These are phyloP conservation scores for Brachyopa scutellaris DNA, from an alignment of 2,888 invertebrate genomes.

Conservation along the genomic window DNA sequence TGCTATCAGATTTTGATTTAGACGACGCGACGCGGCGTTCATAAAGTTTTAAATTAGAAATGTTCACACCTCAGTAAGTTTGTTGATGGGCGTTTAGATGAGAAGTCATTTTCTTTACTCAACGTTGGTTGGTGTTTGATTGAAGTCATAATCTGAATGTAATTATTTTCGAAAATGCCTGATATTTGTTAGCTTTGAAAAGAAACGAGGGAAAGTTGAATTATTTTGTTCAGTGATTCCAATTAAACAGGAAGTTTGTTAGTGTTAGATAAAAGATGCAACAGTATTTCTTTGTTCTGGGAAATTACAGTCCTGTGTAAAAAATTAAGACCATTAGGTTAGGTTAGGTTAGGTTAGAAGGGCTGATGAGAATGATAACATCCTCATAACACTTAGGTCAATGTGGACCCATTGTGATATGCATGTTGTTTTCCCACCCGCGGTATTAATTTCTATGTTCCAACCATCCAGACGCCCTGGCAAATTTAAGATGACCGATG, in stretches of 20 bases:
- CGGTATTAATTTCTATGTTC: too few species aligned
- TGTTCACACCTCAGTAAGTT: constrained; percentile 58
- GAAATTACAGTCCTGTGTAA: too few species aligned
- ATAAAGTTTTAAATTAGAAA: constrained; percentile 48
- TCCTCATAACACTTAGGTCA: too few species aligned
- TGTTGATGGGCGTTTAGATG: constrained; percentile 12
- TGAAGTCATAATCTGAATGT: not conserved
- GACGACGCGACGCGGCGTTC: not conserved
- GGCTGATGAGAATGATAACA: too few species aligned
- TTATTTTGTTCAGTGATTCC: not conserved
- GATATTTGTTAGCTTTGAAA: not conserved
- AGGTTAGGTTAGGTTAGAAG: too few species aligned
- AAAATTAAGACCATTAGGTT: too few species aligned
- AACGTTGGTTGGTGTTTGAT: constrained; percentile 14
- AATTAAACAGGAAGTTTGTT: not conserved
- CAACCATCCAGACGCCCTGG: too few species aligned
- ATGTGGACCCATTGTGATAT: too few species aligned
- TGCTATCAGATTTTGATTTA: not conserved
- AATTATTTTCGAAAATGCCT: constrained; percentile 17
- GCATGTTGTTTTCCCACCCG: too few species aligned
- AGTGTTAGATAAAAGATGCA: too few species aligned
- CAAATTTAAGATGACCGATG: too few species aligned
- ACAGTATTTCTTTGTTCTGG: too few species aligned
- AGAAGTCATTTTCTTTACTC: not conserved
- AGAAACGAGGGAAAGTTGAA: not conserved